Evolutionary conservation across 2,888 invertebrate genomes (phyloP).

Genomic region (Orthosia cruda): DNA sequence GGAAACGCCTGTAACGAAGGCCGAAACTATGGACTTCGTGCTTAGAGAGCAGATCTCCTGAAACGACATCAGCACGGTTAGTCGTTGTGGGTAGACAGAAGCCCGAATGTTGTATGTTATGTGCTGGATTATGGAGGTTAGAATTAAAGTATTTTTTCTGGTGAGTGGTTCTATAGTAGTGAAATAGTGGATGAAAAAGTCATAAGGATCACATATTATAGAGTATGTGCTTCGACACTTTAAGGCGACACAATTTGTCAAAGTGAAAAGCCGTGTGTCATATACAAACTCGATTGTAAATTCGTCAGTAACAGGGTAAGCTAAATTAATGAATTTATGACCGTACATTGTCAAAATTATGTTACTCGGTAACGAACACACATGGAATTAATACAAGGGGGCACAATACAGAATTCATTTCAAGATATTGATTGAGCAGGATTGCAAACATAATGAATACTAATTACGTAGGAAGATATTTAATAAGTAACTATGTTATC

Average conservation of each 20-base stretch:
- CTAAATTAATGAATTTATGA: neutral
- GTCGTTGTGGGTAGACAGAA: too few relatives aligned
- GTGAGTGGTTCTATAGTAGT: neutral
- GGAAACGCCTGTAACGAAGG: too few relatives aligned
- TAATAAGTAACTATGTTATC: constrained; percentile 15
- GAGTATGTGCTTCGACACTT: too few relatives aligned
- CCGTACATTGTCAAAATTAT: neutral
- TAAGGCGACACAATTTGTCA: neutral
- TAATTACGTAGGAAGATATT: constrained; percentile 16
- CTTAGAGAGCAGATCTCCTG: too few relatives aligned
- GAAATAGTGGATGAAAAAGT: too few relatives aligned
- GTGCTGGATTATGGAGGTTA: too few relatives aligned
- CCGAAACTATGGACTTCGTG: too few relatives aligned
- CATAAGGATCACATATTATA: too few relatives aligned
- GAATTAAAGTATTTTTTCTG: neutral
- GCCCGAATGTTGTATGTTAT: too few relatives aligned
- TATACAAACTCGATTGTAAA: neutral
- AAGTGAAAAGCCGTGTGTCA: neutral
- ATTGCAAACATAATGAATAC: constrained; percentile 41
- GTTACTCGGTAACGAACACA: constrained; percentile 15
- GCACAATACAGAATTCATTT: constrained; percentile 5
- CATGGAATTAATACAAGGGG: constrained; percentile 1
- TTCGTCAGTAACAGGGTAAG: neutral
- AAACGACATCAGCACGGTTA: too few relatives aligned
- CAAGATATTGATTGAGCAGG: constrained; percentile 34